phyloP scores from a whole-genome alignment of 2,888 invertebrate species.

The Poecilobothrus nobilitatus region DNA sequence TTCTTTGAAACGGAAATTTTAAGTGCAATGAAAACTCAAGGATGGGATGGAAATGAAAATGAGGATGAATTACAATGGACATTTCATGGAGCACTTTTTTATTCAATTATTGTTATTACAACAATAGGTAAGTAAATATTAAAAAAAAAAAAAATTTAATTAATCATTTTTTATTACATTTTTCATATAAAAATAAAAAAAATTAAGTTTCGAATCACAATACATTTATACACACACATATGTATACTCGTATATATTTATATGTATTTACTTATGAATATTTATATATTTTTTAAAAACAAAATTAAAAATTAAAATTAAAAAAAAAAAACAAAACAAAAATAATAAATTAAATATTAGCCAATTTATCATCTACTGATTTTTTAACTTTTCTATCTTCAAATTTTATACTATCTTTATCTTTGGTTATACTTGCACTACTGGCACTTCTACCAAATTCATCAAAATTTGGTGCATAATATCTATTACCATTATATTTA shows the following conservation, averaged over 20 bases:
- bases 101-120: constrained; percentile 92
- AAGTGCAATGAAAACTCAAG: constrained; percentile 75
- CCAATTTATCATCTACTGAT: not conserved
- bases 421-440: not conserved
- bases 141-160: not conserved
- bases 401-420: constrained; percentile 1
- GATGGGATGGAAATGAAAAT: constrained; percentile 78
- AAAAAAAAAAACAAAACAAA: not conserved
- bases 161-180: not conserved
- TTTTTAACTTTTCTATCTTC: constrained; percentile 4
- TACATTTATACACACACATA: too few relatives aligned
- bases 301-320: not conserved
- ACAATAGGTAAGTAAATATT: constrained; percentile 69
- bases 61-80: constrained; percentile 66
- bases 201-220: not conserved
- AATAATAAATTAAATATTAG: not conserved
- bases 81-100: constrained; percentile 81
- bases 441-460: not conserved
- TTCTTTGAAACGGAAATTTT: constrained; percentile 64
- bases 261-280: not conserved
- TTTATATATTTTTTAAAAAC: not conserved
- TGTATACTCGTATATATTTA: not conserved
- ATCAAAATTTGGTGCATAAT: constrained; percentile 8
- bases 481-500: not conserved
- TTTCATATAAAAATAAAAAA: not conserved